Evolutionary conservation across 2,113 vertebrate genomes (phyloP), one percentile per base, ranked within the genome.

Genomic region (Tauraco erythrolophus): DNA sequence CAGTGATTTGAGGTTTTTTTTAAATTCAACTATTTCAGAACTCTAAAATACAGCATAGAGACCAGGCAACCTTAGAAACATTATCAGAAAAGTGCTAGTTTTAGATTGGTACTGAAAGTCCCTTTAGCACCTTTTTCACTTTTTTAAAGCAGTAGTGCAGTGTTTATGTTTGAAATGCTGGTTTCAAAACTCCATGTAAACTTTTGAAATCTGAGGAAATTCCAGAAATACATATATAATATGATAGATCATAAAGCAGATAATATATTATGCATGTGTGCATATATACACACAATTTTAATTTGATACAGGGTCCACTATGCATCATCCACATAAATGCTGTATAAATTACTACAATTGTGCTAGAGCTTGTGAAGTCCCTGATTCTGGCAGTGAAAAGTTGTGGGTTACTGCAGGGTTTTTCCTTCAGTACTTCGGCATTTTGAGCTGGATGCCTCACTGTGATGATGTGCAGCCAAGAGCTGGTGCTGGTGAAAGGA

Each of bases 131-230:
- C 24, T 25, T 70, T 74, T 37, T 76, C 10, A 23, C 58, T 57
- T 88, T 75, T 80, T 81, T 51, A 84, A 81, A 94, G 62, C 10
- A 37, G 48, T 53, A 69, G 19, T 46, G 23, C 21, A 64, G 43
- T 57, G 27, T 39, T 77, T 51, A 53, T 3, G 1, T 65, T 69
- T 77, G 54, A 81, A 89, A 70, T 31, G 14, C 21, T 89, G 15
- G 9, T 66, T 84, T 74, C 24, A 66, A 93, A 89, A 70, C 39
- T 41, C 7, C 1, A 15, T 7, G 0, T 27, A 62, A 58, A 7
- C 31, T 78, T 81, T 75, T 64, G 60, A 84, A 93, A 92, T 46
- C 37, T 37, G n/a, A 87, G 23, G 37, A 58, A 75, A 78, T 77
- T 91, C 56, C 22, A 89, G 48, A 83, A 72, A 84, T 39, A 68